Evolutionary conservation across 35 echinoderm and acorn worm genomes (phyloP), one percentile per base, ranked within the genome.

Genomic region (Apostichopus japonicus): DNA sequence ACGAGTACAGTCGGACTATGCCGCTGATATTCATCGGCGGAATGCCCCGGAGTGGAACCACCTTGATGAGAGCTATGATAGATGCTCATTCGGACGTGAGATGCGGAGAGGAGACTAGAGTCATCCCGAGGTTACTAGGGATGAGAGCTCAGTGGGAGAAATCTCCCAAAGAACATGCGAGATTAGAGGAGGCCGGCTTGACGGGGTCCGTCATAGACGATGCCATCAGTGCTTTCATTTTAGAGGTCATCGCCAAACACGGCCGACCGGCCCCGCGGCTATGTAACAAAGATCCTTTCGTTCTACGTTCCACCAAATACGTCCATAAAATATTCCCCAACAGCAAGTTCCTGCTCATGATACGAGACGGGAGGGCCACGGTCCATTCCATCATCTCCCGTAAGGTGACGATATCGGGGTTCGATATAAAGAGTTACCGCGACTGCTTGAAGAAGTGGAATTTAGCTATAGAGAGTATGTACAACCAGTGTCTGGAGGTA

Each of bases 381-480:
- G 97, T 99, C 23, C 95, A 99, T 67, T 99, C 97, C 33, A 99
- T 99, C 54, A 99, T 99, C 24, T 96, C 95, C 5, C 93, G 97
- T 4, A 96, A 96, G 90, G 97, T 98, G 55, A 96, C 95, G 22
- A 96, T 98, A 25, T 94, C 95, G 10, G 97, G 97, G 8, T 98
- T 96, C 72, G 95, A 98, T 86, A 98, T 96, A 7, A 94, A 90
- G 63, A 98, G 87, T 71, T 98, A 96, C 62, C 61, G 95, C 10
- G 97, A 98, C 55, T 98, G 97, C 73, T 75, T 98, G 56, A 96
- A 94, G 10, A 98, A 98, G 70, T 98, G 97, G 97, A 98, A 98
- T 86, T 72, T 88, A 65, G 97, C 95, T 0, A 80, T 98, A 53
- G 95, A 96, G 91, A 96, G 91, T 17, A 98, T 98, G 97, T 96